Evolutionary conservation across 2,113 vertebrate species (phyloP).

Genomic region (Phylloscopus trochilus): DNA sequence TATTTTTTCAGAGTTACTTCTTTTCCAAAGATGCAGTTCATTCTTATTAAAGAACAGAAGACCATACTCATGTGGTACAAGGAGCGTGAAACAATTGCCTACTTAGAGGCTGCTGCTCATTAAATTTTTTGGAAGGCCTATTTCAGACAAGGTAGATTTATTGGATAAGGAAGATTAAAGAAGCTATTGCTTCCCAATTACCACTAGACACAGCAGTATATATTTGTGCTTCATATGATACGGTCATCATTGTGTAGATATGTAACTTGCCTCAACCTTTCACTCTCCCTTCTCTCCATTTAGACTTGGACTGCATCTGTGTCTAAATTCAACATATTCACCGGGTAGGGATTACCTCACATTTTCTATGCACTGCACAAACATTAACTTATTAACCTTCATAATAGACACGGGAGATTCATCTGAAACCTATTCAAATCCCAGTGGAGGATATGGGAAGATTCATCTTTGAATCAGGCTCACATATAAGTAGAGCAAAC

Average conservation of each 20-base stretch:
- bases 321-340: neutral
- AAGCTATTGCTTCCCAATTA: neutral
- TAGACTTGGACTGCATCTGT: neutral
- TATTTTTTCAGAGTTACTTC: neutral
- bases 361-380: neutral
- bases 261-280: neutral
- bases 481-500: neutral
- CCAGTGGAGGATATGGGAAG: neutral
- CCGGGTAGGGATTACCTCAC: neutral
- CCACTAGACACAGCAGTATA: neutral
- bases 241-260: neutral
- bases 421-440: neutral
- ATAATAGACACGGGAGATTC: neutral
- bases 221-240: neutral
- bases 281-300: neutral
- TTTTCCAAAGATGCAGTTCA: neutral
- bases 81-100: accelerated
- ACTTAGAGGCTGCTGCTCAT: neutral
- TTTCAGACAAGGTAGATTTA: neutral
- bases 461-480: neutral
- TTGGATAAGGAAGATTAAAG: neutral
- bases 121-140: neutral
- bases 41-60: neutral
- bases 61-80: neutral
- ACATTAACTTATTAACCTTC: neutral